Base-by-base conservation (phyloP, 2,888 invertebrate genomes). In the Xestia xanthographa region DNA sequence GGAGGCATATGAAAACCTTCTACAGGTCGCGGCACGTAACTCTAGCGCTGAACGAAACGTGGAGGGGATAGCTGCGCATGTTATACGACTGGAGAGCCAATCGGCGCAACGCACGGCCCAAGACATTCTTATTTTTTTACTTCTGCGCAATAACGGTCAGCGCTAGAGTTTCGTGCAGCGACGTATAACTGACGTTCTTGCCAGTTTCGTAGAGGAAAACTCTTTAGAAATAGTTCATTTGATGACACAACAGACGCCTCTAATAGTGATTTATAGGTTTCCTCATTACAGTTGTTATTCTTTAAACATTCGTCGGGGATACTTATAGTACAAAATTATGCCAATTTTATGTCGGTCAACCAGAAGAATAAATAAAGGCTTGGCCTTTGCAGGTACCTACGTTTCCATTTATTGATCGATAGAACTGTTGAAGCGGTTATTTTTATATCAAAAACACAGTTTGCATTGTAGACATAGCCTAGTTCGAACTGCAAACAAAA, bases 351-450 rank as follows among this genome's bases (percentile, higher is more conserved):
- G 45, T 77, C 43, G 22, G 45, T 63, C 34, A 69, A 53, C 53
- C 56, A 26, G 34, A 80, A 80, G 14, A 56, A 66, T 65, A 80
- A 80, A 82, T 43, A 80, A 38, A 58, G 81, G 82, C 56, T 75
- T 75, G 82, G 84, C 56, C 0, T 63, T 8, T 62, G 34, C 29
- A 29, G 29, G 62, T 20, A 82, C n/a, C n/a, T n/a, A n/a, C 38
- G 50, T 43, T 60, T 60, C 60, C 20, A 63, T 65, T 74, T 67
- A 79, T 43, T 80, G 71, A 38, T 48, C 84, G 34, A 82, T 79
- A 79, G 62, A 82, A 73, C 72, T 79, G 17, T 17, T 34, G 41
- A 50, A 38, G 41, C 8, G 38, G 50, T 79, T 78, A 29, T 29
- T 72, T 78, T 81, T 82, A 68, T 34, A 83, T 48, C 53, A 26